Evolutionary conservation across 92 coral and sea anemone genomes (phyloP).

Genomic region (Desmophyllum pertusum): DNA sequence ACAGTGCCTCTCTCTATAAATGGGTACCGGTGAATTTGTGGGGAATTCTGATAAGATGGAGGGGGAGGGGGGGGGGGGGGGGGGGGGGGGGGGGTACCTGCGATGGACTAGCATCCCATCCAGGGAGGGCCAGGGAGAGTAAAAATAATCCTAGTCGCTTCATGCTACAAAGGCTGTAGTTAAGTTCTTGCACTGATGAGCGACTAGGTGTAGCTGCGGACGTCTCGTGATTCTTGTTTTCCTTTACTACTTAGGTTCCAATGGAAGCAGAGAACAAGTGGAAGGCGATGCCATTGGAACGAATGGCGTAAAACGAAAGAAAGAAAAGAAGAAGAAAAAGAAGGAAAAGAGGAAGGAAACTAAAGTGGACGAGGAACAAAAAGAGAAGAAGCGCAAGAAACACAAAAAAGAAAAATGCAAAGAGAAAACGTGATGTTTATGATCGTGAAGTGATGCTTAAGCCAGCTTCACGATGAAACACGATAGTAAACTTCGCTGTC

Average conservation of each 20-base stretch:
- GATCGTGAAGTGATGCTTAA: neutral
- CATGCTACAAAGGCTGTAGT: too few species aligned
- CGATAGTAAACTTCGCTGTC: neutral
- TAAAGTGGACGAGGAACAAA: neutral
- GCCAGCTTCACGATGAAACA: neutral
- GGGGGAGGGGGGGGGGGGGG: too few species aligned
- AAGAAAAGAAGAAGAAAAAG: constrained; percentile 30
- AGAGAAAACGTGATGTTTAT: constrained; percentile 6
- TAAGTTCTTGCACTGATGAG: neutral
- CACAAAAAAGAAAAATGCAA: constrained; percentile 20
- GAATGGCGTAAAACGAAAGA: neutral
- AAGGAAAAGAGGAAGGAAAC: constrained; percentile 21
- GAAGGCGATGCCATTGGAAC: constrained; percentile 9
- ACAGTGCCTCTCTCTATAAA: too few species aligned
- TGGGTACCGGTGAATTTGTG: too few species aligned
- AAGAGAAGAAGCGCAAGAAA: constrained; percentile 44
- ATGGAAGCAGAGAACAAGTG: constrained; percentile 4
- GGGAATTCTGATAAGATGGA: too few species aligned
- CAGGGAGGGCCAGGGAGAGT: too few species aligned
- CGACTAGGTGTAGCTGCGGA: neutral
- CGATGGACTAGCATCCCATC: too few species aligned
- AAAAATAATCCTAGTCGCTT: too few species aligned
- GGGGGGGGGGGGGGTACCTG: too few species aligned
- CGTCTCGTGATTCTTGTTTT: neutral
- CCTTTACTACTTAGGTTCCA: neutral